Evolutionary conservation across 1,140 invertebrate genomes (phyloP).

Genomic region (Psix sp.): DNA sequence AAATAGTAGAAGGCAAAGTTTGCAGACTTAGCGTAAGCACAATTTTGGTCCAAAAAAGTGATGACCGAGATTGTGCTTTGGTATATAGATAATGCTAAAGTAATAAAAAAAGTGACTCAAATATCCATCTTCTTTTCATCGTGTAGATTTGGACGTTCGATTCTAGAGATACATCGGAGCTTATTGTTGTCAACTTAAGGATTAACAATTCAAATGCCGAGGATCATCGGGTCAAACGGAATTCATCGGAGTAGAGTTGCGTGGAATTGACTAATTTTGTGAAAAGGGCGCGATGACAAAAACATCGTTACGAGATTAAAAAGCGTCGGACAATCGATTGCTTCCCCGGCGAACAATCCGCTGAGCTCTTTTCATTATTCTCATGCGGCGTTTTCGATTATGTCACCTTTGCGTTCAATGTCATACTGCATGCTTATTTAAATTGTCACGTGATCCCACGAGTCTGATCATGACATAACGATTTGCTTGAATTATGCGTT

Average conservation of each 20-base stretch:
- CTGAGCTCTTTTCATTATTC: not conserved
- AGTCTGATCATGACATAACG: not conserved
- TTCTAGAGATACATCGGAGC: slow-evolving; percentile 37
- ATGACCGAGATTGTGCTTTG: not conserved
- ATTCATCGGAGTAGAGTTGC: too few relatives aligned
- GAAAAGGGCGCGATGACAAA: too few relatives aligned
- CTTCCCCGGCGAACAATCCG: not conserved
- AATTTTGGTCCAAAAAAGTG: slow-evolving; percentile 1
- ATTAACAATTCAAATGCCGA: too few relatives aligned
- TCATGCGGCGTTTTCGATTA: slow-evolving; percentile 8
- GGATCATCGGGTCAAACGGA: too few relatives aligned
- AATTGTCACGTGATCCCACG: too few relatives aligned
- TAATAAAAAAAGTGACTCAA: slow-evolving; percentile 22
- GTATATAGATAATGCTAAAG: slow-evolving; percentile 18
- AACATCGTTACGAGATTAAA: slow-evolving; percentile 19
- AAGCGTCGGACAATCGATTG: slow-evolving; percentile 7
- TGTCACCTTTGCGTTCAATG: slow-evolving; percentile 30
- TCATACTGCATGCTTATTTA: too few relatives aligned
- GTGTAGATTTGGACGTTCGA: slow-evolving; percentile 40
- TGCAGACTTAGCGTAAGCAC: not conserved
- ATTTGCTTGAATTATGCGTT: slow-evolving; percentile 21
- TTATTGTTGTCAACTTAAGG: not conserved
- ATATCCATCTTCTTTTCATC: slow-evolving; percentile 47
- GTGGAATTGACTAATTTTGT: too few relatives aligned
- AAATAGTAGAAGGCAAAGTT: slow-evolving; percentile 27